Evolutionary conservation across 1,140 invertebrate genomes (phyloP).

Genomic region (Capitella teleta): DNA sequence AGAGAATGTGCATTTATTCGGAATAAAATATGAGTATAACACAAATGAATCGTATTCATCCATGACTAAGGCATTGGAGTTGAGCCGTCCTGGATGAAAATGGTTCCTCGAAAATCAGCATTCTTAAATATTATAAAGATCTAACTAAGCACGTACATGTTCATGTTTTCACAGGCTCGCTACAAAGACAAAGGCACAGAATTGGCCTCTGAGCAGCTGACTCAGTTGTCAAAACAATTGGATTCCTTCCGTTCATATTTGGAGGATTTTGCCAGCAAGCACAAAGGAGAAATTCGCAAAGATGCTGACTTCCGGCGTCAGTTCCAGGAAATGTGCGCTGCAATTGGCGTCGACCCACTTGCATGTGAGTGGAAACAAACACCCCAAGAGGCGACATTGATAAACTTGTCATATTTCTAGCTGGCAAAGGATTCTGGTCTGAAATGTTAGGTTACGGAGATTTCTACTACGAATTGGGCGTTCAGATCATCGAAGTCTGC

Average conservation of each 20-base stretch:
- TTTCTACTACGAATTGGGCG: constrained; percentile 98
- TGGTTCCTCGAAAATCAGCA: no score
- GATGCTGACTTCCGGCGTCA: constrained; percentile 47
- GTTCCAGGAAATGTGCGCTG: constrained; percentile 99
- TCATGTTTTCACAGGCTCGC: constrained; percentile 52
- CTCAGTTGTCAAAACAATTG: constrained; percentile 83
- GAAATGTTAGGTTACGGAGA: constrained; percentile 90
- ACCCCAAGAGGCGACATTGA: no score
- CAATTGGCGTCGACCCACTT: constrained; percentile 95
- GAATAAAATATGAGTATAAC: no score
- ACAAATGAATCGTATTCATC: no score
- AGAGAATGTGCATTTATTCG: no score
- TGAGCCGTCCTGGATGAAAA: no score
- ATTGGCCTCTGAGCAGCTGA: constrained; percentile 76
- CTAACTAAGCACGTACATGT: no score
- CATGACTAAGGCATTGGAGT: no score
- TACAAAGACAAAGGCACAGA: constrained; percentile 89
- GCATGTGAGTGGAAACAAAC: constrained; percentile 77
- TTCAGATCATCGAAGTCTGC: constrained; percentile 97
- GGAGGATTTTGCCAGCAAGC: constrained; percentile 91
- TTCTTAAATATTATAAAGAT: no score
- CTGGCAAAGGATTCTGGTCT: constrained; percentile 82
- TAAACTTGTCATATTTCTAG: constrained; percentile 31
- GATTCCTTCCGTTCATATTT: constrained; percentile 84
- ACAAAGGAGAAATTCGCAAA: constrained; percentile 46